Base-by-base conservation (phyloP, 2,888 invertebrate species). In the Mechanitis mazaeus region DNA sequence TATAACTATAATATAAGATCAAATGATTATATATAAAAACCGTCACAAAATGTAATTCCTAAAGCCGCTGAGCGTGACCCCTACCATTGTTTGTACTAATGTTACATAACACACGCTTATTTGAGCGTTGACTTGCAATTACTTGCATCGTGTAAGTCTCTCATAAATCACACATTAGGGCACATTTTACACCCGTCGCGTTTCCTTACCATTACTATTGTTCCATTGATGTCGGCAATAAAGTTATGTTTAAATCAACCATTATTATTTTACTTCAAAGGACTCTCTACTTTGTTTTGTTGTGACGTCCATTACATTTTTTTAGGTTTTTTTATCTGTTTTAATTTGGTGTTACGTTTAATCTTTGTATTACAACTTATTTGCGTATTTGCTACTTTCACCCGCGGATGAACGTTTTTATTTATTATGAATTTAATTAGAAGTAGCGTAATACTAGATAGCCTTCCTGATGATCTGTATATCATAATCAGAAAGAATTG, bases 131-230 rank as follows among this genome's bases (percentile, higher is more conserved):
- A 58, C 47, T 62, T 55, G 59, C 61, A 61, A 66, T 62, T 60
- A 61, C 61, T 56, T 54, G 47, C 45, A 47, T 58, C 38, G 61
- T 60, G 60, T 68, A 66, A 66, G 67, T 69, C 69, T 69, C 68
- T 72, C 72, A 73, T 78, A 78, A 78, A 78, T 75, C 73, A 75
- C 64, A 64, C 67, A 69, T 70, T 70, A 72, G 67, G 64, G 68
- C 60, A 58, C 61, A 77, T 79, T 81, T 79, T 75, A 81, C 77
- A 77, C 76, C 28, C 47, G 31, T 31, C 64, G 71, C 74, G 70
- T 80, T 83, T 81, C 80, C 81, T 80, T 73, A 68, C 69, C 72
- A 75, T 79, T 73, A 78, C 74, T 69, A 77, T 78, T 76, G 75
- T 74, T 76, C 74, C 71, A 74, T 66, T 81, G 75, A 80, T 80